These are phyloP conservation scores for Sympetrum striolatum DNA, from an alignment of 2,888 invertebrate genomes.

Conservation along the genomic window DNA sequence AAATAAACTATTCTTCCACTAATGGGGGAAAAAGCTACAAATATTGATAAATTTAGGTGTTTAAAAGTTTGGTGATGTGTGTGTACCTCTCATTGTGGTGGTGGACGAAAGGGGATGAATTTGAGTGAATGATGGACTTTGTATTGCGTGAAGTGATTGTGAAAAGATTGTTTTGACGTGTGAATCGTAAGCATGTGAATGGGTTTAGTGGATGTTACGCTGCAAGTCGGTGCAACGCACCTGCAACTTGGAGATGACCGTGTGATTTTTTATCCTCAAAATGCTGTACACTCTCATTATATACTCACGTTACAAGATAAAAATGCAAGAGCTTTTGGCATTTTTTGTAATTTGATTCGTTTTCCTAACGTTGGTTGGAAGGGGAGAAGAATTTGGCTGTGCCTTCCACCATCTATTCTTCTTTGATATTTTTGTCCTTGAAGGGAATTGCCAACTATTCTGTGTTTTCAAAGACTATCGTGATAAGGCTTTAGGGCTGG, in stretches of 20 bases:
- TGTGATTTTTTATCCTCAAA: neutral
- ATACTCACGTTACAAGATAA: neutral
- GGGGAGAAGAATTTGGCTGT: conserved; percentile 35
- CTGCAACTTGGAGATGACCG: neutral
- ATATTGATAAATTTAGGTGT: neutral
- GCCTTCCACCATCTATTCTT: neutral
- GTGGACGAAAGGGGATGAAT: neutral
- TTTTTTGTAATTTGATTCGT: neutral
- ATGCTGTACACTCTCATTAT: neutral
- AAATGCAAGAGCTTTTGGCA: neutral
- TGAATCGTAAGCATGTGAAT: neutral
- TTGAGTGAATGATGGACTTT: neutral
- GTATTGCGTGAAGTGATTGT: neutral
- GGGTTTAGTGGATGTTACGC: neutral
- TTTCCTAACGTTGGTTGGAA: neutral
- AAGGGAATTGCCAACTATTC: neutral
- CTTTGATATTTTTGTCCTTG: neutral
- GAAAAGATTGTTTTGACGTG: neutral
- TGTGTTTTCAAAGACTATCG: neutral
- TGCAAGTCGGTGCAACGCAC: neutral
- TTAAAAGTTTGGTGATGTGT: neutral
- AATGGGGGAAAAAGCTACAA: neutral
- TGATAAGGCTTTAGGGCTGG: neutral
- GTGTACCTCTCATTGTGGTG: neutral
- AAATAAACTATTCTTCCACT: neutral